These are phyloP conservation scores for Clarias pachynema DNA, from an alignment of 2,797 vertebrate genomes.

Conservation along the genomic window DNA sequence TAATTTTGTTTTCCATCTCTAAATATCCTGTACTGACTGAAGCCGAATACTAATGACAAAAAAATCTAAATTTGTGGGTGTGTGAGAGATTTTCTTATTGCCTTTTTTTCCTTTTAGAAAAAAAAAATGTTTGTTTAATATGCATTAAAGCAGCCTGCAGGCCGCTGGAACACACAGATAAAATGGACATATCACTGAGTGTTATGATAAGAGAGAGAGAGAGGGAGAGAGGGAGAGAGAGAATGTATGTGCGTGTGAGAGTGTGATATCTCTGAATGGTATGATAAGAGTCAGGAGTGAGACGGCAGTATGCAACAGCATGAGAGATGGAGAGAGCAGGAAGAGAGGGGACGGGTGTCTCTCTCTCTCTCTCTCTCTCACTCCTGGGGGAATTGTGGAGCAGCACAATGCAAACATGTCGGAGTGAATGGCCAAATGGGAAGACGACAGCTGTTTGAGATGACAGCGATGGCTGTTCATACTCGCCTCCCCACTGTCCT, in stretches of 20 bases:
- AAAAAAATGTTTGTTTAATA: constrained; percentile 78
- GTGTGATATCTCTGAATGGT: constrained; percentile 54
- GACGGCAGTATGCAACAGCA: constrained; percentile 51
- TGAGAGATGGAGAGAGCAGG: constrained; percentile 50
- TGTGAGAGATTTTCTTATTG: constrained; percentile 70
- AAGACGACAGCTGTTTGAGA: constrained; percentile 84
- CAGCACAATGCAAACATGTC: constrained; percentile 80
- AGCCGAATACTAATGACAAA: background rate
- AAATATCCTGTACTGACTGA: background rate
- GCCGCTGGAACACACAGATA: constrained; percentile 77
- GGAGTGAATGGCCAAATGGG: constrained; percentile 77
- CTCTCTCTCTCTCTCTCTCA: constrained; percentile 33
- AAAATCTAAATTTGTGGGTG: background rate
- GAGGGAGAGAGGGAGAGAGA: constrained; percentile 59
- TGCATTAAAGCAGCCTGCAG: constrained; percentile 79
- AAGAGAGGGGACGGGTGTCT: constrained; percentile 44
- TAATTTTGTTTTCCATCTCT: background rate
- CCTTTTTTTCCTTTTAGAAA: constrained; percentile 51
- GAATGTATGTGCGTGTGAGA: constrained; percentile 17
- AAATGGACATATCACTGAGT: constrained; percentile 74
- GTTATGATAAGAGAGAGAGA: constrained; percentile 72
- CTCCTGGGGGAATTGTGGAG: constrained; percentile 72
- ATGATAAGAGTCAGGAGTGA: constrained; percentile 59
- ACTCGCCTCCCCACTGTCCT: constrained; percentile 76
- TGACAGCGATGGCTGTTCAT: constrained; percentile 84